Base-by-base conservation (phyloP, 2,113 vertebrate species). In the Macquaria australasica region DNA sequence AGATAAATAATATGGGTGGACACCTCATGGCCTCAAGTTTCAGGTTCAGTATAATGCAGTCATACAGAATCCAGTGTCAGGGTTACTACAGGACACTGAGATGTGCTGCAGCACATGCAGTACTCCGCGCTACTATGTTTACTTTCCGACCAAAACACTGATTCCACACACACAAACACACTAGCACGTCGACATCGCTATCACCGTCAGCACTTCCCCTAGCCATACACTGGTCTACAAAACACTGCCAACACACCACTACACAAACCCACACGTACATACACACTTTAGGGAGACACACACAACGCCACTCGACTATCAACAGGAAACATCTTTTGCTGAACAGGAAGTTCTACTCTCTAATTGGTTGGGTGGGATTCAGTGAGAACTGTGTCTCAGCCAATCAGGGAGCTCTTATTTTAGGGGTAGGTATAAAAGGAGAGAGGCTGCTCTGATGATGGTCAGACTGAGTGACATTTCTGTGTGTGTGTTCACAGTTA, bases 261-360 rank as follows among this genome's bases (percentile, higher is more conserved):
- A 66, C 58, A 74, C 31, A 59, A 31, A 56, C 31, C 23, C 45
- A 48, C 53, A 74, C 48, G 41, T 6, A 53, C 56, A 31, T 31
- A 41, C 23, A 66, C 88, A 72, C 69, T 60, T 18, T 5, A 67
- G 55, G 21, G 45, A 70, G 3, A 45, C 60, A 56, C 63, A 77
- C 55, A 45, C 70, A 70, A 56, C 14, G 15, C 51, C 48, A 56
- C 70, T 88, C 23, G 50, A 76, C 95, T 97, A 98, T 98, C 97
- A 86, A 96, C 97, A 98, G 97, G 97, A 98, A 98, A 97, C 97
- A 98, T 97, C 97, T 98, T 97, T 96, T 87, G 87, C 95, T 89
- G 95, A 93, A 94, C 96, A 97, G 97, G 97, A 98, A 98, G 96
- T 94, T 37, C 74, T 93, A 85, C 93, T 95, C 91, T 94, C 94